These are phyloP conservation scores for Ginglymostoma cirratum DNA, from an alignment of 2,113 vertebrate species.

Conservation along the genomic window DNA sequence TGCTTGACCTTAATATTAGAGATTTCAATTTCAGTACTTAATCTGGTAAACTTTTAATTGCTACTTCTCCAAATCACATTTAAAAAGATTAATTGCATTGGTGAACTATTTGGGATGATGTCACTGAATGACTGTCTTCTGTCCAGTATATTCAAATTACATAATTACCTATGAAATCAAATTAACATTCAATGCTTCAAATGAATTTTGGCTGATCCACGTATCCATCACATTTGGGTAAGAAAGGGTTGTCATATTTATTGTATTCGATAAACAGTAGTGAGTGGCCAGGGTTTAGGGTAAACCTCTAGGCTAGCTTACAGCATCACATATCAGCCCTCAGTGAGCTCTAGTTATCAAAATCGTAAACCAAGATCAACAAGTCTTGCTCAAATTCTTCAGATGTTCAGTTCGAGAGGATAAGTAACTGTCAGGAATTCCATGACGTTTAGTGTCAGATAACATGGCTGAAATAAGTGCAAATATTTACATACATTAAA, in stretches of 20 bases:
- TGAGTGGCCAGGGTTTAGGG: background rate
- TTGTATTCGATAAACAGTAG: background rate
- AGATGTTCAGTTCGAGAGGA: too few species aligned
- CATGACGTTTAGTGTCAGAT: too few species aligned
- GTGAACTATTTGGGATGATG: background rate
- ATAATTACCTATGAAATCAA: background rate
- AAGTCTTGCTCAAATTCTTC: background rate
- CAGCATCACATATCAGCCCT: background rate
- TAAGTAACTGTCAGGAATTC: too few species aligned
- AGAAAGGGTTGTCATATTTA: background rate
- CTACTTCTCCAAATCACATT: background rate
- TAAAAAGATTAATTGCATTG: background rate
- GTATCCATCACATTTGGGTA: background rate
- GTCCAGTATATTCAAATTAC: background rate
- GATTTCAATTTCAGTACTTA: background rate
- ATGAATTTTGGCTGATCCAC: background rate
- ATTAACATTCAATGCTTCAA: background rate
- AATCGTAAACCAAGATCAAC: background rate
- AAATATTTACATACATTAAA: too few species aligned
- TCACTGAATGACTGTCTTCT: background rate
- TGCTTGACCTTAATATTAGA: constrained; percentile 55
- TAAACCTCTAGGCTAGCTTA: background rate
- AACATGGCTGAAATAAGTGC: too few species aligned
- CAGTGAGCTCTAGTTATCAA: background rate
- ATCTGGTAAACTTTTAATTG: background rate